Evolutionary conservation across 2,888 invertebrate species (phyloP).

Genomic region (Conops quadrifasciatus): DNA sequence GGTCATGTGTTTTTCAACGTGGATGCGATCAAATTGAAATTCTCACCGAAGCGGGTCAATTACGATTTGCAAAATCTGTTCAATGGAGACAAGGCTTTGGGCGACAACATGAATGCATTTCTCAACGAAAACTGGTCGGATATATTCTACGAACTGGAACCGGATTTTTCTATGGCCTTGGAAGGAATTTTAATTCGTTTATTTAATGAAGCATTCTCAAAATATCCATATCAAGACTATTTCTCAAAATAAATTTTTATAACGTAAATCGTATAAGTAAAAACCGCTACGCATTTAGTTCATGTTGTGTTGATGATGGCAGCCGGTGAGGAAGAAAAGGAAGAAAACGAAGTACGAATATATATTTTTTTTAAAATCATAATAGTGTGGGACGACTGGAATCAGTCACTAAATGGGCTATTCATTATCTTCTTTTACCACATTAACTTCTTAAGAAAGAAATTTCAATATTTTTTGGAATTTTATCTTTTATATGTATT

Average conservation of each 20-base stretch:
- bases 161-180: conserved; percentile 58
- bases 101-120: conserved; percentile 63
- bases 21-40: conserved; percentile 41
- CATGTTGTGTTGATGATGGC: no score
- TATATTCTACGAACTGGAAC: conserved; percentile 62
- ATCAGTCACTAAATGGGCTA: no score
- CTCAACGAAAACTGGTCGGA: conserved; percentile 66
- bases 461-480: no score
- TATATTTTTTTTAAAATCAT: no score
- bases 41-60: conserved; percentile 48
- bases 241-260: background rate
- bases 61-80: conserved; percentile 61
- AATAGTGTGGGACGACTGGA: no score
- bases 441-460: no score
- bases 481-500: no score
- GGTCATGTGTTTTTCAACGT: conserved; percentile 46
- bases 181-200: conserved; percentile 57
- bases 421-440: no score
- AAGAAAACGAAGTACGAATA: no score
- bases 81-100: conserved; percentile 64
- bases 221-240: conserved; percentile 54
- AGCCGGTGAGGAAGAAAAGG: no score
- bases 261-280: no score
- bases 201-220: conserved; percentile 57
- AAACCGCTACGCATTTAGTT: no score